Conservation (phyloP, 2,888 invertebrate genomes). For the Luperina nickerlii region DNA sequence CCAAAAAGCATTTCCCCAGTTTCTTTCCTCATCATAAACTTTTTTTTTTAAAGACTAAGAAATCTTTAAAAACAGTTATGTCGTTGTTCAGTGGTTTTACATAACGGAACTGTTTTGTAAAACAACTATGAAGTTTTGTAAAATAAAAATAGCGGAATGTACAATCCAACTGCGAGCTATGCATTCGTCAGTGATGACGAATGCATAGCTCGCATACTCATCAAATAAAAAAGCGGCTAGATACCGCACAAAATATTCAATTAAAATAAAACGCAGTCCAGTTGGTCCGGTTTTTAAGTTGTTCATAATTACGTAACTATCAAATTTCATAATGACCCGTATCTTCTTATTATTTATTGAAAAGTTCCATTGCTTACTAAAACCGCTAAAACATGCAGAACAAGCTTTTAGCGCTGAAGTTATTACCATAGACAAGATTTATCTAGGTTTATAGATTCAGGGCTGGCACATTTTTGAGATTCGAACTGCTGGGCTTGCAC, state of each 20-base stretch:
- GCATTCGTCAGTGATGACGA: too few relatives aligned
- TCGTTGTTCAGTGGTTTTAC: too few relatives aligned
- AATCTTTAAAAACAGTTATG: too few relatives aligned
- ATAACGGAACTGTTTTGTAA: too few relatives aligned
- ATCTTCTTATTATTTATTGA: not conserved
- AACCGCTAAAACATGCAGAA: not conserved
- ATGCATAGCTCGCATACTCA: not conserved
- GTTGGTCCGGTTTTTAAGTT: not conserved
- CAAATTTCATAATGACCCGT: not conserved
- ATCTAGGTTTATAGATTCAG: constrained; percentile 10
- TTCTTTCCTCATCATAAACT: not conserved
- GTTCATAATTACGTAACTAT: not conserved
- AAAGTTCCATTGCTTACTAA: constrained; percentile 4
- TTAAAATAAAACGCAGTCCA: not conserved
- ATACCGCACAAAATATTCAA: not conserved
- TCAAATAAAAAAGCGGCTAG: not conserved
- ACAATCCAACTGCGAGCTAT: not conserved
- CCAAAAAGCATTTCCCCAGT: not conserved
- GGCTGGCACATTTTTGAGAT: constrained; percentile 10
- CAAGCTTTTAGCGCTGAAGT: constrained; percentile 2
- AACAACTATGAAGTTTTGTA: too few relatives aligned
- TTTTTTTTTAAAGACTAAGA: too few relatives aligned
- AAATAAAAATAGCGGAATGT: too few relatives aligned
- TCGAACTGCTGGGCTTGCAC: not conserved
- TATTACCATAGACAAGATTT: constrained; percentile 22